A percentile compares a stretch with the other conserved stretches of the same genome.
phyloP scores from a whole-genome alignment of 2,113 vertebrate species.

The Ptyas mucosa region DNA sequence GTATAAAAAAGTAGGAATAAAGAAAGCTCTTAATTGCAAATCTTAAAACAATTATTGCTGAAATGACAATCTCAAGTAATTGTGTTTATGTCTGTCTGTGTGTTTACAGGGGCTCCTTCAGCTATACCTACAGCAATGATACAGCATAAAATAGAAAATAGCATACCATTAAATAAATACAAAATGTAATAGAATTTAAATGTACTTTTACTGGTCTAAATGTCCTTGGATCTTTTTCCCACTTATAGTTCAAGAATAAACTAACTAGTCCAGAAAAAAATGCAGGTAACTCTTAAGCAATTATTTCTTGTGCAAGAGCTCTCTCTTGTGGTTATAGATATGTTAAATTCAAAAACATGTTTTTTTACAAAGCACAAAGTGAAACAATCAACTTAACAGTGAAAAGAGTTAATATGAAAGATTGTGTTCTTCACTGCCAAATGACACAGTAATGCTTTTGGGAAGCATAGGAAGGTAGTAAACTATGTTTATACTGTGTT shows the following conservation, averaged over 20 bases:
- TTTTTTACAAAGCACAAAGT: not conserved
- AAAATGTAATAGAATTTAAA: not conserved
- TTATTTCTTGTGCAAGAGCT: not conserved
- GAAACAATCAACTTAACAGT: not conserved
- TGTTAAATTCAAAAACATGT: not conserved
- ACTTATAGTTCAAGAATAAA: not conserved
- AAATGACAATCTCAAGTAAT: not conserved
- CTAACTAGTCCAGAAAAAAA: not conserved
- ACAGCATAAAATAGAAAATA: not conserved
- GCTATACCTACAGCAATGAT: not conserved
- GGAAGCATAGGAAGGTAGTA: not conserved
- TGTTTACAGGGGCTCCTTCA: not conserved
- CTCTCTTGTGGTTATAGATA: not conserved
- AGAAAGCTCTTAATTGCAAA: not conserved
- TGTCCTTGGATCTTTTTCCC: not conserved
- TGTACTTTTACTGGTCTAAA: not conserved
- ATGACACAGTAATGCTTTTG: not conserved
- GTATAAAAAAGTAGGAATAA: not conserved
- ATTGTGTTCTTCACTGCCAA: not conserved
- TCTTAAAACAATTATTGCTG: not conserved
- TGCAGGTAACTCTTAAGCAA: not conserved
- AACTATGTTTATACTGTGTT: not conserved
- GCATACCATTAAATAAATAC: not conserved
- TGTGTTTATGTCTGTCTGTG: not conserved
- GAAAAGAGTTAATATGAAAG: not conserved